Base-by-base conservation (phyloP, 2,888 invertebrate genomes). In the Saturnia japonica region DNA sequence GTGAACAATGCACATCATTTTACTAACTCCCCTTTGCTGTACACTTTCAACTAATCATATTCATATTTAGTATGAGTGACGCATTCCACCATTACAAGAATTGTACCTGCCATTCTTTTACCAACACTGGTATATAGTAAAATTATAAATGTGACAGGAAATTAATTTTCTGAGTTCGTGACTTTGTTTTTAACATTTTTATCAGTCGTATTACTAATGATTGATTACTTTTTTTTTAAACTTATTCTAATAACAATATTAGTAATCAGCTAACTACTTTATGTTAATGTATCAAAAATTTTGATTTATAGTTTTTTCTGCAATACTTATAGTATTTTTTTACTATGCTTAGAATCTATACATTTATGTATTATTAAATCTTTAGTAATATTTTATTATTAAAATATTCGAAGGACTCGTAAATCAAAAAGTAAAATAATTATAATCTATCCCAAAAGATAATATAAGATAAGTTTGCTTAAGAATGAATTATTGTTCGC, bases 1-100 rank as follows among this genome's bases (percentile, higher is more conserved):
- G 95, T 98, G 67, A 96, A 96, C 83, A 95, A 96, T 79, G 96
- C 96, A 7, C 97, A 98, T 85, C 97, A 98, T 88, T 99, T 99
- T 90, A 96, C 96, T 80, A 97, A 99, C 88, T 95, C 96, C 75
- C 96, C 96, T 82, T 94, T 97, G 74, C 95, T 98, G 22, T 99
- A 98, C 84, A 96, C 95, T 25, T 98, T 98, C 85, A 89, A 88
- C 57, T 94, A 88, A 47, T 47, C 2, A 12, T 47, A 22, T 22
- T 54, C 8, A 54, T 54, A 0, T 43, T 19, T 3, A n/a, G 16
- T 7, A 19, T 4, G 47, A 60, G 12, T 25, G 43, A 45, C 28
- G 16, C 14, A n/a, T 42, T 16, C 25, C 12, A 42, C 19, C 7
- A 19, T 57, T 22, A 11, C 22, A 9, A 11, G n/a, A 54, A 54